These are phyloP conservation scores for Pelochelys cantorii DNA, from an alignment of 2,797 vertebrate species.

Conservation along the genomic window DNA sequence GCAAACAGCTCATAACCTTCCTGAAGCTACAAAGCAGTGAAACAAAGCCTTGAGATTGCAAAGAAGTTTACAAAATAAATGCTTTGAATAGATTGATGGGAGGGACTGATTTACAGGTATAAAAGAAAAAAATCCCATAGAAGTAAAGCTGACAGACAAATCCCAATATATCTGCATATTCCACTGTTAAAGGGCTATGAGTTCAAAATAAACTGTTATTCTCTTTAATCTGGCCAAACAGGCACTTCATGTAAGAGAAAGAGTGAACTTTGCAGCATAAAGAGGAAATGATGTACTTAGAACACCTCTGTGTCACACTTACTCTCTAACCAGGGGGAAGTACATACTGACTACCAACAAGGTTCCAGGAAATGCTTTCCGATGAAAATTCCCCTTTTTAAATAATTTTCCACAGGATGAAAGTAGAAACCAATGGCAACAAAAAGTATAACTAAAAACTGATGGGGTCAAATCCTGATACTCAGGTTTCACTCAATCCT, in stretches of 20 bases:
- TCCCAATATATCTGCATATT: constrained; percentile 39
- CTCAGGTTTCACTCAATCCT: neutral
- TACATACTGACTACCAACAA: neutral
- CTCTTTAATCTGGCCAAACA: constrained; percentile 49
- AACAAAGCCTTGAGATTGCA: constrained; percentile 52
- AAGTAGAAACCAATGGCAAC: neutral
- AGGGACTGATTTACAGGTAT: constrained; percentile 49
- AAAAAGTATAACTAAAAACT: neutral
- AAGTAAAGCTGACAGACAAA: constrained; percentile 54
- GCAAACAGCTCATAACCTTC: constrained; percentile 48
- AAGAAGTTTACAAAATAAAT: constrained; percentile 13
- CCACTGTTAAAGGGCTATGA: constrained; percentile 18
- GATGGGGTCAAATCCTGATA: neutral
- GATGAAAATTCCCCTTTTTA: neutral
- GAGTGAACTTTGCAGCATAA: neutral
- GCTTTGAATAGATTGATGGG: constrained; percentile 51
- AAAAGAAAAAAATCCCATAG: constrained; percentile 50
- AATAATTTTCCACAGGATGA: neutral
- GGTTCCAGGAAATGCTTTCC: neutral
- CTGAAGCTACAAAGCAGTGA: constrained; percentile 64
- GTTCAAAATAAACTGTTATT: constrained; percentile 12
- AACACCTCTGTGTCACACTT: neutral
- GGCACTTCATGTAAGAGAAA: constrained; percentile 10
- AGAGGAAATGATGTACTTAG: constrained; percentile 35
- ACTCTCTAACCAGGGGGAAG: neutral